Percentiles rank a stretch among this genome's conserved stretches.
phyloP scores from a whole-genome alignment of 2,888 invertebrate species.

The Stenotaenia linearis region DNA sequence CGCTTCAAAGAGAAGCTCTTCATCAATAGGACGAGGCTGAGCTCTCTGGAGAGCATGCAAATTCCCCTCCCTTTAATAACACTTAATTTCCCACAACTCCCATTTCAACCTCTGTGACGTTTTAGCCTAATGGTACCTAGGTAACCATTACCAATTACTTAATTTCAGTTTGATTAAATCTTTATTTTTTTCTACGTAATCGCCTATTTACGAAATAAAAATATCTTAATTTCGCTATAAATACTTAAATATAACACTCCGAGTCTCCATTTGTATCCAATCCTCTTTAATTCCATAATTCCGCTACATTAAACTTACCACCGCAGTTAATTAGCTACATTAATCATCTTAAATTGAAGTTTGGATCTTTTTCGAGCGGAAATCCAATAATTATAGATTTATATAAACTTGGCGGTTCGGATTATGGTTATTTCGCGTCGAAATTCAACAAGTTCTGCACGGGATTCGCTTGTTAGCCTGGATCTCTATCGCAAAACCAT shows the following conservation, averaged over 20 bases:
- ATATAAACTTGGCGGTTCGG: too few species aligned
- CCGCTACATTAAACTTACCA: neutral
- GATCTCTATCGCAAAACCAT: neutral
- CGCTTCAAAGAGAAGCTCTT: neutral
- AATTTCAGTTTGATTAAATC: neutral
- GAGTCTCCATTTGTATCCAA: neutral
- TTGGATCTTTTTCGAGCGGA: neutral
- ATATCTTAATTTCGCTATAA: neutral
- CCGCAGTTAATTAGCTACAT: neutral
- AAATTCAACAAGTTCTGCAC: neutral
- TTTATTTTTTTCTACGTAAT: neutral
- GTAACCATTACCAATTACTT: neutral
- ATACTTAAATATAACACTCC: neutral
- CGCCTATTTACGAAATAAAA: too few species aligned
- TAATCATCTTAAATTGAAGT: neutral
- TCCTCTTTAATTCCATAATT: neutral
- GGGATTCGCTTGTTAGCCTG: neutral
- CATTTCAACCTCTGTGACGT: neutral
- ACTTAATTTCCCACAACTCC: conserved; percentile 15
- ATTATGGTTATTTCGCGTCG: neutral
- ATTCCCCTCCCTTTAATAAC: conserved; percentile 1
- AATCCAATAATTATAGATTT: neutral
- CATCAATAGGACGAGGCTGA: neutral
- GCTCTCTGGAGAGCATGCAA: neutral
- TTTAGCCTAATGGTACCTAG: neutral